Base-by-base conservation (phyloP, 2,113 vertebrate genomes). In the Emydura subglobosa region DNA sequence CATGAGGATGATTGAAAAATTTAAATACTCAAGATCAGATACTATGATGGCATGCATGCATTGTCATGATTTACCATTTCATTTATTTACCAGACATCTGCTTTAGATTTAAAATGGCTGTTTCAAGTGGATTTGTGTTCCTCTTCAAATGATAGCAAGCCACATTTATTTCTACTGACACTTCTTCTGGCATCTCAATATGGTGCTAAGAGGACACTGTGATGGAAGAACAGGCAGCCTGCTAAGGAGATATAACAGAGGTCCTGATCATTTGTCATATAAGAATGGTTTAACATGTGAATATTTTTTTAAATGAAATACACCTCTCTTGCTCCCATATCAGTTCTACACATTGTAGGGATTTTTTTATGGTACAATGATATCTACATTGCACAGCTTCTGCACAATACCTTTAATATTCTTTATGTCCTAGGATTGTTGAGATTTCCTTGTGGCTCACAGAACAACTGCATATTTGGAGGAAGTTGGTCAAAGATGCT, bases 1-100 rank as follows among this genome's bases (percentile, higher is more conserved):
- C 1, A 47, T 10, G 34, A 55, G 53, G 61, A 49, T 47, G 39
- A 83, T n/a, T 22, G 55, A 5, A 39, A 3, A 13, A 34, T 21
- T 4, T 0, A 4, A 65, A 74, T 72, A 39, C 34, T 19, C 1
- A 27, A 25, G 19, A 16, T 50, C 0, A 0, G 0, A 21, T 3
- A 61, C n/a, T 31, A 29, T 51, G 19, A 0, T 42, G 21, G 39
- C 16, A 21, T 42, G 21, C 72, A 76, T 76, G 39, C 61, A 68
- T 44, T 8, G 34, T 11, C 9, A 4, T 13, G 6, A 2, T 76
- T 50, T 54, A 1, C 0, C 4, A 42, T 51, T 17, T 65, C 31
- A 65, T 31, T 31, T 31, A 79, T 19, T 79, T 29, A 27, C 47
- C 16, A 8, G 78, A 42, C 4, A 76, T 44, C 42, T 44, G 42